Percentiles rank a stretch among this genome's conserved stretches.
These are phyloP conservation scores for Hippopotamyrus pictus DNA, from an alignment of 2,797 vertebrate genomes.

Conservation along the genomic window DNA sequence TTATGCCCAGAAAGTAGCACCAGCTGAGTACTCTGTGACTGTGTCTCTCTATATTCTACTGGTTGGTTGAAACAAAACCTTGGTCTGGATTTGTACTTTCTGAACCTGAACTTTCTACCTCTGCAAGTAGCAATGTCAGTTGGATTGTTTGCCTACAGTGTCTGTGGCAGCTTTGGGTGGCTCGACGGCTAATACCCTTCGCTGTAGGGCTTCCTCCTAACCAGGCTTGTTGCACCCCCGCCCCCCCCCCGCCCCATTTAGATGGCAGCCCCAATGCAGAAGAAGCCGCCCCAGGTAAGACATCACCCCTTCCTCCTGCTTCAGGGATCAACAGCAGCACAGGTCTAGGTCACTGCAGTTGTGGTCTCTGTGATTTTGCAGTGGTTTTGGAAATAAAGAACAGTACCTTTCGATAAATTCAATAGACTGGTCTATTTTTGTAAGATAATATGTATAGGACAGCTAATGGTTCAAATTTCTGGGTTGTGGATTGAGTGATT, in stretches of 20 bases:
- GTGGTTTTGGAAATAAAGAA: neutral
- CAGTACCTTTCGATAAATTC: neutral
- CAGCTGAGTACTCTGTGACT: too few species aligned
- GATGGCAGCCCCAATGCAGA: conserved; percentile 76
- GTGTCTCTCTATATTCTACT: too few species aligned
- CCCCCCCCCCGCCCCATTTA: conserved; percentile 54
- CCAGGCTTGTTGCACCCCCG: conserved; percentile 61
- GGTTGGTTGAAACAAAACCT: neutral
- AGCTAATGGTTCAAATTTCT: neutral
- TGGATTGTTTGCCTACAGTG: neutral
- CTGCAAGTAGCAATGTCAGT: neutral
- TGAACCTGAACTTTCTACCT: neutral
- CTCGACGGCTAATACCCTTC: conserved; percentile 37
- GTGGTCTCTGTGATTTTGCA: neutral
- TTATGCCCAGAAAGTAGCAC: neutral
- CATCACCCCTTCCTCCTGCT: conserved; percentile 43
- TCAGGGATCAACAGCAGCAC: conserved; percentile 1
- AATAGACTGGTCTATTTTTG: neutral
- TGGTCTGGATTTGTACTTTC: neutral
- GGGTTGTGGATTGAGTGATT: neutral
- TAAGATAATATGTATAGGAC: neutral
- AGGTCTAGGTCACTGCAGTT: neutral
- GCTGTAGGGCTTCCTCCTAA: conserved; percentile 56
- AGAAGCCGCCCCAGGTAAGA: conserved; percentile 80
- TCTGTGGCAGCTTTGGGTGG: neutral